A percentile compares a stretch with the other conserved stretches of the same genome.
Evolutionary conservation across 2,888 invertebrate species (phyloP).

Genomic region (Dasysyrphus tricinctus): DNA sequence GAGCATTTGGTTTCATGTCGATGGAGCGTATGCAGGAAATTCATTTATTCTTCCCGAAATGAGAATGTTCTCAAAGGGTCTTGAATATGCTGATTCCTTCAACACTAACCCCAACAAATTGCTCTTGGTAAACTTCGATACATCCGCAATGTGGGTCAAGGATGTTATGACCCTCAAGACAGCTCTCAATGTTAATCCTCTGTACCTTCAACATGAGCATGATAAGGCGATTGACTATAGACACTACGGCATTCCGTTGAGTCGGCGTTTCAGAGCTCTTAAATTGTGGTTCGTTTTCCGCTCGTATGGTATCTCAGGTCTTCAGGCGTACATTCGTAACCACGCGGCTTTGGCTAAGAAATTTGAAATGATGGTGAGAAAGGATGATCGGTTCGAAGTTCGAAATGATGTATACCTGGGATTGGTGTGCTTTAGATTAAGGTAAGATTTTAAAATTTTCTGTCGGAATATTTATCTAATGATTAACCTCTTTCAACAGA

Average conservation of each 20-base stretch:
- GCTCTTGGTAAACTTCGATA: constrained; percentile 93
- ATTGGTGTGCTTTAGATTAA: constrained; percentile 90
- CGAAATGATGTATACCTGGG: constrained; percentile 90
- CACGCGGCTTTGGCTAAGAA: constrained; percentile 91
- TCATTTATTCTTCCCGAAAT: constrained; percentile 94
- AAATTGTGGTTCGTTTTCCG: constrained; percentile 95
- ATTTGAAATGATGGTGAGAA: constrained; percentile 88
- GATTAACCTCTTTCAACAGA: constrained; percentile 78
- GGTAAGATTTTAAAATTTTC: constrained; percentile 76
- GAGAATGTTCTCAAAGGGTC: constrained; percentile 86
- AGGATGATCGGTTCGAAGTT: constrained; percentile 90
- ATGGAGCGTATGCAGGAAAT: constrained; percentile 94
- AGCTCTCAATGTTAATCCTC: constrained; percentile 93
- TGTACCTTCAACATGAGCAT: constrained; percentile 93
- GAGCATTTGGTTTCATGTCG: constrained; percentile 93
- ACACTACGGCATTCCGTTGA: constrained; percentile 95
- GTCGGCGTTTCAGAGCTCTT: constrained; percentile 92
- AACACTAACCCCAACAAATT: constrained; percentile 96
- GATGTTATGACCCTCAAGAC: constrained; percentile 91
- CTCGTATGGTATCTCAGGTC: constrained; percentile 91
- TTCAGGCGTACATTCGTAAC: constrained; percentile 93
- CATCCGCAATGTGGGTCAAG: constrained; percentile 92
- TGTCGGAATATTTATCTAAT: neutral
- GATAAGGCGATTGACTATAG: constrained; percentile 88
- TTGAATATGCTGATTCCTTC: constrained; percentile 92